Conservation (phyloP, 2,888 invertebrate genomes). For the Agrochola litura region DNA sequence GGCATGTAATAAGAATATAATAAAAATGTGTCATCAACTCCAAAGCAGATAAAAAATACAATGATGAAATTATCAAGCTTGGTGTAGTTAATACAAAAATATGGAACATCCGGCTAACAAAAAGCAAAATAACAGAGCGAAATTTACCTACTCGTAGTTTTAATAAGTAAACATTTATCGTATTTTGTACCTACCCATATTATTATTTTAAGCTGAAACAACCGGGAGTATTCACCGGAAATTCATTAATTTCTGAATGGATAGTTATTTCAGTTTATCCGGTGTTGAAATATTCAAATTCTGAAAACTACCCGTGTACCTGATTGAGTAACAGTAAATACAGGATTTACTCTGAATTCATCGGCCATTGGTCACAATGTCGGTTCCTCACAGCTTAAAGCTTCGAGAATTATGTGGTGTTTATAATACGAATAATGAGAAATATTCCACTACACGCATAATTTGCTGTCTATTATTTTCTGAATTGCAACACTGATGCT, state of each 20-base stretch:
- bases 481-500: conserved; percentile 16
- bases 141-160: not conserved
- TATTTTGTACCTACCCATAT: not conserved
- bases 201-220: conserved; percentile 24
- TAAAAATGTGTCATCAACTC: not conserved
- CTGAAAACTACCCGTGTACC: conserved; percentile 26
- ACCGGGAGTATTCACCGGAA: conserved; percentile 5
- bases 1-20: not conserved
- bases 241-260: conserved; percentile 31
- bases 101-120: not conserved
- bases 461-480: conserved; percentile 5
- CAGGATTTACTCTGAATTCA: conserved; percentile 13
- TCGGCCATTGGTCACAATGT: not conserved
- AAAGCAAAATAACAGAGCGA: not conserved
- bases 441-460: conserved; percentile 7
- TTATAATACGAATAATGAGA: not conserved
- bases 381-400: not conserved
- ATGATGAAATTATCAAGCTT: not conserved
- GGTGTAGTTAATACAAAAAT: conserved; percentile 3
- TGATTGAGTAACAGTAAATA: conserved; percentile 1
- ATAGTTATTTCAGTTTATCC: conserved; percentile 15
- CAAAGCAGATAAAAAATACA: conserved; percentile 17
- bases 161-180: not conserved
- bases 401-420: not conserved
- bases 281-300: conserved; percentile 25